phyloP scores from a whole-genome alignment of 1,140 invertebrate species.

The Sipha flava region DNA sequence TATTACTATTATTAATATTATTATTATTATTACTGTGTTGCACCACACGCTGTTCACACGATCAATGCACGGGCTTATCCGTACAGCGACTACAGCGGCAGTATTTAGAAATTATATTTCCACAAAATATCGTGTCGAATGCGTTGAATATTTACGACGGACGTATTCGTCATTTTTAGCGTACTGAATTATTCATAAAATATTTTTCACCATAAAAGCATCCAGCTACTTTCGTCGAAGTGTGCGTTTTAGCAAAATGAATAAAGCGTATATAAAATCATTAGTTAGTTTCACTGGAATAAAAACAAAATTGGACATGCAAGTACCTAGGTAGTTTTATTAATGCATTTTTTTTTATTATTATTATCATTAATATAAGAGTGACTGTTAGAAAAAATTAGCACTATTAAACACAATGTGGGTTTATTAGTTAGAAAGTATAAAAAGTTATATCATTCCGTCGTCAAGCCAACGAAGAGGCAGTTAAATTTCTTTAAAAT shows the following conservation, averaged over 20 bases:
- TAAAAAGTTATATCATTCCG: neutral
- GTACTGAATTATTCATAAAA: neutral
- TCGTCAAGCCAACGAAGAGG: neutral
- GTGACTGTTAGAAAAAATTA: neutral
- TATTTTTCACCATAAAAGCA: neutral
- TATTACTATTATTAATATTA: no score
- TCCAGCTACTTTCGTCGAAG: neutral
- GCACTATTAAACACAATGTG: neutral
- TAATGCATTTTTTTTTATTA: no score
- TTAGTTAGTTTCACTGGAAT: neutral
- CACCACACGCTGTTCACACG: no score
- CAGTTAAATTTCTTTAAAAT: neutral
- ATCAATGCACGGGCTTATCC: no score
- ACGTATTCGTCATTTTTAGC: neutral
- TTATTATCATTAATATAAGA: neutral
- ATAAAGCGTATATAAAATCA: neutral
- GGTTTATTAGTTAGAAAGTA: constrained; percentile 19
- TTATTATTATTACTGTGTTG: no score
- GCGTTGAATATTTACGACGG: no score
- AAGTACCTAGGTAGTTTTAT: neutral
- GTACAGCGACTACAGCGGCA: no score
- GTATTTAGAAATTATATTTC: neutral
- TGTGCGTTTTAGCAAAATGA: neutral
- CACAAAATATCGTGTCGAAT: neutral
- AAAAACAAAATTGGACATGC: neutral